Conservation (phyloP, 2,888 invertebrate genomes). For the Megamerina dolium region DNA sequence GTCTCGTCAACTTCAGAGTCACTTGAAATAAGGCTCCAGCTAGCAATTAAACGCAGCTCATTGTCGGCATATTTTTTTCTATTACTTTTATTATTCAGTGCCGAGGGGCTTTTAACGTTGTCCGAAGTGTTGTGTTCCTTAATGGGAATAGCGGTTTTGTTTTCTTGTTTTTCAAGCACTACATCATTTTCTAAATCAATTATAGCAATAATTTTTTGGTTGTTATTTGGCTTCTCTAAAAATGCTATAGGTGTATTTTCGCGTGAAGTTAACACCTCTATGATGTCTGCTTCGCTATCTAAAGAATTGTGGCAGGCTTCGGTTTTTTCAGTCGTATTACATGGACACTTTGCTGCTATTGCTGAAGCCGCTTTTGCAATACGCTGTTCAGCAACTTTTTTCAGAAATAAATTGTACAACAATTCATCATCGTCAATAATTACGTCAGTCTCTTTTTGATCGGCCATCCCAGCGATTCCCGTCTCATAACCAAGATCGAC, state of each 20-base stretch:
- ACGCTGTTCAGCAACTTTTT: conserved; percentile 21
- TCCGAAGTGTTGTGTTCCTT: neutral
- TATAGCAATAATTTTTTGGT: conserved; percentile 18
- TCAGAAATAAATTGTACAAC: conserved; percentile 23
- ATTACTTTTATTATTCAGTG: conserved; percentile 10
- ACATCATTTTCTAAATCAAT: conserved; percentile 22
- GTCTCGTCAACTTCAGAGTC: conserved; percentile 13
- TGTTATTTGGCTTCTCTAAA: neutral
- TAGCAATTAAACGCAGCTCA: conserved; percentile 22
- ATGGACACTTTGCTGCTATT: conserved; percentile 12
- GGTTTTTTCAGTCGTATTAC: no score
- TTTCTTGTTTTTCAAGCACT: conserved; percentile 4
- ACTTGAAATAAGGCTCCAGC: conserved; percentile 23
- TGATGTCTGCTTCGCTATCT: conserved; percentile 20
- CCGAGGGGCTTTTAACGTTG: neutral
- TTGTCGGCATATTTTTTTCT: conserved; percentile 20
- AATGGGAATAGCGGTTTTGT: neutral
- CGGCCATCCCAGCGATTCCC: no score
- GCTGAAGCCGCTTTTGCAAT: conserved; percentile 9
- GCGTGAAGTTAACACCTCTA: conserved; percentile 23
- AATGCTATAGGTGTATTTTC: conserved; percentile 21
- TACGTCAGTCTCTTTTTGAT: conserved; percentile 21
- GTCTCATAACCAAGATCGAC: conserved; percentile 15
- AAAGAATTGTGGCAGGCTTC: conserved; percentile 16
- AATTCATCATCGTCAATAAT: conserved; percentile 28